A percentile compares a stretch with the other conserved stretches of the same genome.
Evolutionary conservation across 2,113 vertebrate species (phyloP).

Genomic region (Melanostigma gelatinosum): DNA sequence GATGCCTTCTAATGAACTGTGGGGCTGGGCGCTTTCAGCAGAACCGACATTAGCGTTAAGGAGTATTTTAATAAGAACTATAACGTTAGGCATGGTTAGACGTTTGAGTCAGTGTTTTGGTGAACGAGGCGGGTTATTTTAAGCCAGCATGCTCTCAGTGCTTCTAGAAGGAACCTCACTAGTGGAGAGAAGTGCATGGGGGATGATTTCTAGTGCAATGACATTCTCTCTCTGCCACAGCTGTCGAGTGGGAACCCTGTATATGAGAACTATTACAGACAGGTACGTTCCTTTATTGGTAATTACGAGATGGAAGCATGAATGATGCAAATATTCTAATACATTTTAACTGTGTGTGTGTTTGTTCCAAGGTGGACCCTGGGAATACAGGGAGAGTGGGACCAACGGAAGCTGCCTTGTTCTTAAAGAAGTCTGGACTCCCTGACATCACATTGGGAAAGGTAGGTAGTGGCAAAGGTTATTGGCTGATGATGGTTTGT

Average conservation of each 20-base stretch:
- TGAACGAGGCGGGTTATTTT: background rate
- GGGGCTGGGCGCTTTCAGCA: background rate
- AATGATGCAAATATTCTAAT: background rate
- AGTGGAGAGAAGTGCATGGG: background rate
- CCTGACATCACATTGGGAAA: constrained; percentile 93
- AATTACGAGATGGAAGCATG: background rate
- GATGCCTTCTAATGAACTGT: background rate
- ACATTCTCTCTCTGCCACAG: constrained; percentile 75
- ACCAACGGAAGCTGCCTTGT: constrained; percentile 93
- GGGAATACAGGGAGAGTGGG: constrained; percentile 91
- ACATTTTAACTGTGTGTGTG: background rate
- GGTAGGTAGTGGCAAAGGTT: constrained; percentile 75
- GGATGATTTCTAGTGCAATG: background rate
- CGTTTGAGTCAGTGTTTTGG: background rate
- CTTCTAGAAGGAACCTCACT: background rate
- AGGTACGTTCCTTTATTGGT: constrained; percentile 73
- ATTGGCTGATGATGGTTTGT: background rate
- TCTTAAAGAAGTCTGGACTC: constrained; percentile 96
- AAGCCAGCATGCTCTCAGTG: background rate
- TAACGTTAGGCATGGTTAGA: background rate
- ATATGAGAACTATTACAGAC: constrained; percentile 95
- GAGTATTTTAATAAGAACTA: background rate
- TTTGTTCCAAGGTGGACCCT: constrained; percentile 90
- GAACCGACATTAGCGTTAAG: background rate
- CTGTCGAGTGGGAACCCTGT: constrained; percentile 90